Evolutionary conservation across 2,888 invertebrate genomes (phyloP), one percentile per base, ranked within the genome.

Genomic region (Patella pellucida): DNA sequence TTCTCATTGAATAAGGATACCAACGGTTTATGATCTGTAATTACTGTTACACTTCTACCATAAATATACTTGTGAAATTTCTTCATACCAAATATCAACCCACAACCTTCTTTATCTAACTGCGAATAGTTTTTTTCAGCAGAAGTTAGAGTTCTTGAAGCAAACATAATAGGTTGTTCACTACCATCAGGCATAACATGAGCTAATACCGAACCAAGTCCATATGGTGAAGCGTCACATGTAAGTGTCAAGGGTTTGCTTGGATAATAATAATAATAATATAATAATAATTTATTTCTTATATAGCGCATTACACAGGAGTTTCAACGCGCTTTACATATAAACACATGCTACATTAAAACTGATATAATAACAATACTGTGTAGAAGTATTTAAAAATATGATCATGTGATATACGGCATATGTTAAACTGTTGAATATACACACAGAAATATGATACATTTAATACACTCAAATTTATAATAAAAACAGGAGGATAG

Each of bases 211-310:
- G 89, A 87, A 54, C 87, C 87, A 54, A 88, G 75, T 41, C 89
- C 89, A 41, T 77, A 78, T n/a, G 85, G 85, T 16, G 86, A 88
- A 0, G 91, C 91, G 82, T 92, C 91, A 56, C 86, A 86, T 3
- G 88, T 84, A 4, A 92, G 76, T 50, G 83, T 79, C 12, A 91
- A 74, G 16, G 79, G 81, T 31, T 80, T 74, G 5, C 15, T 72
- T 15, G 86, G 83, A 69, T 90, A 83, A n/a, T 50, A 79, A 50
- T 73, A 74, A 1, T 78, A 51, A 9, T 79, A 75, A 19, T 75
- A 76, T 15, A 56, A 56, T 3, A 87, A 68, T n/a, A n/a, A n/a
- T n/a, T n/a, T 15, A 78, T 52, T 19, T 74, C 54, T 73, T 88
- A n/a, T n/a, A n/a, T n/a, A n/a, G n/a, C n/a, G n/a, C n/a, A n/a